Evolutionary conservation across 2,797 vertebrate genomes (phyloP), one percentile per base, ranked within the genome.

Genomic region (Parambassis ranga): DNA sequence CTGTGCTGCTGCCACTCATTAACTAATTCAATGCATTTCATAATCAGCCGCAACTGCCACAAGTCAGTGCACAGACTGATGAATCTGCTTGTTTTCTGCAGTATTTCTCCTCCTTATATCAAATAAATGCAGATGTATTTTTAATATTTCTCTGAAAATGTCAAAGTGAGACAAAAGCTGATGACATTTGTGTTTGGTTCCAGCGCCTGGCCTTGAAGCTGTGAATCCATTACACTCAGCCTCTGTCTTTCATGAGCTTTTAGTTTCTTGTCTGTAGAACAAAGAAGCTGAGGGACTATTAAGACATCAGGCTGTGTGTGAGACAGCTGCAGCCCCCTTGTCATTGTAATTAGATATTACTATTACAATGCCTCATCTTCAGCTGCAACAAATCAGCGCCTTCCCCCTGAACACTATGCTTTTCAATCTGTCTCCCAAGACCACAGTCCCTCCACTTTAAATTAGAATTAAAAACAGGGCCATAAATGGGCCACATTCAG

Each of bases 281-380:
- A 83, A 75, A 71, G 39, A 70, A 28, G 35, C 35, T 10, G 13
- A 18, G 32, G n/a, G 30, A 72, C 52, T 36, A 79, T 73, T 65
- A 72, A 75, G 65, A 81, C 1, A 11, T 74, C 73, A 74, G 63
- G 42, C 58, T 65, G 60, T 15, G 33, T 1, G 15, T 9, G 8
- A 67, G 71, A 75, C 71, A 81, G 77, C 78, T 81, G 78, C 65
- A 68, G 48, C 66, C 46, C 50, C 65, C 55, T 7, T 69, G 70
- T 79, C 71, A 69, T 28, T 36, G 75, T 85, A 88, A 87, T 85
- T 85, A 85, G 67, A 83, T 81, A 70, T 71, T 68, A 82, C 76
- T 86, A 82, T 86, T 83, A 81, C 58, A 55, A 59, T 68, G 33
- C 72, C 77, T 71, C 52, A 36, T 81, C 56, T 68, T 58, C 57